Base-by-base conservation (phyloP, 2,113 vertebrate genomes). In the Microtus pennsylvanicus region DNA sequence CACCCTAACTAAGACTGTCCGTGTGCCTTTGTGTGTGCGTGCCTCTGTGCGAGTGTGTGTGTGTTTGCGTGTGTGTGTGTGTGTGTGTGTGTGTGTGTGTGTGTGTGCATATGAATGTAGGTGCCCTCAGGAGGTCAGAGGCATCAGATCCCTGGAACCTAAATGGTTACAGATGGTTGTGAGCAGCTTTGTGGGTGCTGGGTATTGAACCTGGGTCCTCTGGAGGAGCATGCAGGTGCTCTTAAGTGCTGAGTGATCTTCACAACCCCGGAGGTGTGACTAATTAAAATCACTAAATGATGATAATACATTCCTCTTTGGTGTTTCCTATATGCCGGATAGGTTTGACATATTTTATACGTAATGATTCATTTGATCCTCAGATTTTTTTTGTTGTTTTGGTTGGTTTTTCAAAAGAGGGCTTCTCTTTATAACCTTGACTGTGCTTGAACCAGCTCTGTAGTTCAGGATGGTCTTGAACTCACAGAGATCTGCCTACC, bases 211-310 rank as follows among this genome's bases (percentile, higher is more conserved):
- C 19, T 55, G 78, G 52, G 33, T n/a, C 35, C 21, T 81, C 52
- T 81, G 52, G 19, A n/a, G 24, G 2, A n/a, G 9, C 10, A 11
- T 58, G 21, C 50, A n/a, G 33, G 78, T 81, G 33, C 52, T 81
- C 35, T 21, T 58, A 58, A 58, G 19, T n/a, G 78, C 52, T n/a
- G n/a, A 61, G 55, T 24, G n/a, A 42, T 83, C 55, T 42, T 35
- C 7, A 38, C 24, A 83, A 17, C 24, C n/a, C 35, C 21, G 55
- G 50, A 55, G 50, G 9, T 55, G 21, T 61, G 12, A 35, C 42
- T 87, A 89, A 26, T 80, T 87, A 72, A 82, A 89, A 33, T 80
- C 87, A 72, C 75, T 82, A 63, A 70, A 87, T 19, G 89, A 85
- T 3, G 22, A 72, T 12, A 67, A 33, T 21, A 65, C 74, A 47